Evolutionary conservation across 2,113 vertebrate species (phyloP).

Genomic region (Suricata suricatta): DNA sequence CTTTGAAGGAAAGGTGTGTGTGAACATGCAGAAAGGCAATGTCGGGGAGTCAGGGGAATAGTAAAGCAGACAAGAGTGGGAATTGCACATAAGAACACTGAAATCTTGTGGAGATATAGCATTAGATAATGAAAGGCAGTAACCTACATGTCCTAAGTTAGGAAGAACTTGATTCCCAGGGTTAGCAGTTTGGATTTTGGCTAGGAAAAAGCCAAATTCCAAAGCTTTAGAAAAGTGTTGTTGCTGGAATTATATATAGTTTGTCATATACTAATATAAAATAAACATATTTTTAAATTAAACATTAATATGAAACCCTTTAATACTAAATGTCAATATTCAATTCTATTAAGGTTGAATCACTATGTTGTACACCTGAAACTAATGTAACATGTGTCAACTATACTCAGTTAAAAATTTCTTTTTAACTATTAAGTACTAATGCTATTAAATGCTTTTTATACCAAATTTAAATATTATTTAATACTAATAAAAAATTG

Average conservation of each 20-base stretch:
- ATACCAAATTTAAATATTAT: neutral
- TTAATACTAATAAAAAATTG: neutral
- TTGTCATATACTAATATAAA: neutral
- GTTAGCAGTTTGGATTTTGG: neutral
- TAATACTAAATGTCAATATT: neutral
- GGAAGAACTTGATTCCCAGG: neutral
- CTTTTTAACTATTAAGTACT: neutral
- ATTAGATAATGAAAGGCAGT: neutral
- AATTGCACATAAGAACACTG: neutral
- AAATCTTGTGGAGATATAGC: neutral
- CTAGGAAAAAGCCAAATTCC: neutral
- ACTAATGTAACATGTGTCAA: neutral
- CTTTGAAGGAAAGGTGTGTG: neutral
- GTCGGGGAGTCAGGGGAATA: neutral
- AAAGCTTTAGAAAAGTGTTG: neutral
- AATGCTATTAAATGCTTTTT: neutral
- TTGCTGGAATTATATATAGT: neutral
- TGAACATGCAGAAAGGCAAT: neutral
- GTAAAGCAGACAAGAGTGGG: neutral
- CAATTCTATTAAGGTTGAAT: neutral
- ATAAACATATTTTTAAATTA: constrained; percentile 15
- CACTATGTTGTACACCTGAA: neutral
- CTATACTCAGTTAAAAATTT: neutral
- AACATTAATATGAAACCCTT: neutral
- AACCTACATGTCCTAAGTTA: neutral